These are phyloP conservation scores for Pomatostomus ruficeps DNA, from an alignment of 2,113 vertebrate genomes.

Conservation along the genomic window DNA sequence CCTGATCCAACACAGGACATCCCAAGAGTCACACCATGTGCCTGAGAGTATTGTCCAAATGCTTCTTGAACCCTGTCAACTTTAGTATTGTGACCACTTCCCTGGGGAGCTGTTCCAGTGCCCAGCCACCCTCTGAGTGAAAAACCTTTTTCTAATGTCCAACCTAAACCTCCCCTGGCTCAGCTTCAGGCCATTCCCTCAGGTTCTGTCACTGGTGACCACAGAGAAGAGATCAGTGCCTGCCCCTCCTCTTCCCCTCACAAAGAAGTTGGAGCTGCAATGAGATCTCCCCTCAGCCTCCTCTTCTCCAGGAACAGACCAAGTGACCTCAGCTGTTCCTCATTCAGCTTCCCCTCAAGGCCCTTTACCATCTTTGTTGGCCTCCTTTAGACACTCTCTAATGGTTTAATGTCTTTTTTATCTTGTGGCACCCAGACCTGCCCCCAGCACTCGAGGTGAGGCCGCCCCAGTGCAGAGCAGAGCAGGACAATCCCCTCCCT, in stretches of 20 bases:
- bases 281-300: not conserved
- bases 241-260: not conserved
- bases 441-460: accelerated
- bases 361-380: not conserved
- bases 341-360: accelerated
- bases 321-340: not conserved
- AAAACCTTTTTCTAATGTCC: not conserved
- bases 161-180: not conserved
- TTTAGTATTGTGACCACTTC: not conserved
- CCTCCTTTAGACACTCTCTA: accelerated
- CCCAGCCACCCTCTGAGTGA: accelerated
- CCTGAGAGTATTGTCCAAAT: not conserved
- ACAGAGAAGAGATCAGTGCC: not conserved
- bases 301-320: not conserved
- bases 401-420: accelerated
- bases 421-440: accelerated
- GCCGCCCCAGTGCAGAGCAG: accelerated
- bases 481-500: not conserved
- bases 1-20: not conserved
- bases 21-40: not conserved
- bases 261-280: accelerated
- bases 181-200: accelerated
- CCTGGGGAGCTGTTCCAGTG: not conserved
- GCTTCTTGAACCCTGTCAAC: not conserved
- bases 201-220: not conserved